Evolutionary conservation across 2,888 invertebrate genomes (phyloP).

Genomic region (Branchellion lobata): DNA sequence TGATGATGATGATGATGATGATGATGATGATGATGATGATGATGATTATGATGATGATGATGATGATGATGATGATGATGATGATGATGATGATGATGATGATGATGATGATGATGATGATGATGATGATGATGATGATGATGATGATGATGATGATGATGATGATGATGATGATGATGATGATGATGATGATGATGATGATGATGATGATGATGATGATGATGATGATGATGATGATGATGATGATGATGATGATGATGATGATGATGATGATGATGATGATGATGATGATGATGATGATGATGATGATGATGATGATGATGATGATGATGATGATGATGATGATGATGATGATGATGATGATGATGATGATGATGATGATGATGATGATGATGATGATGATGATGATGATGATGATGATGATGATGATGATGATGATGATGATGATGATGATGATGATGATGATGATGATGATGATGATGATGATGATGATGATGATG

Average conservation of each 20-base stretch:
- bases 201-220: slow-evolving; percentile 34
- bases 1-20: slow-evolving; percentile 12
- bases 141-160: slow-evolving; percentile 27
- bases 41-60: no score
- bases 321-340: slow-evolving; percentile 20
- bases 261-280: slow-evolving; percentile 38
- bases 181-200: slow-evolving; percentile 17
- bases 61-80: slow-evolving; percentile 35
- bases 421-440: slow-evolving; percentile 10
- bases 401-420: slow-evolving; percentile 12
- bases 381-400: slow-evolving; percentile 13
- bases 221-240: slow-evolving; percentile 5
- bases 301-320: slow-evolving; percentile 18
- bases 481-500: slow-evolving; percentile 9
- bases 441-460: slow-evolving; percentile 7
- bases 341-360: slow-evolving; percentile 23
- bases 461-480: slow-evolving; percentile 11
- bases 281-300: slow-evolving; percentile 27
- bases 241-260: slow-evolving; percentile 31
- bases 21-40: neutral
- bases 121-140: slow-evolving; percentile 17
- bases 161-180: slow-evolving; percentile 35
- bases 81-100: slow-evolving; percentile 37
- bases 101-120: slow-evolving; percentile 28
- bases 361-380: neutral